Conservation (phyloP, 2,113 vertebrate genomes). For the Calonectris borealis region DNA sequence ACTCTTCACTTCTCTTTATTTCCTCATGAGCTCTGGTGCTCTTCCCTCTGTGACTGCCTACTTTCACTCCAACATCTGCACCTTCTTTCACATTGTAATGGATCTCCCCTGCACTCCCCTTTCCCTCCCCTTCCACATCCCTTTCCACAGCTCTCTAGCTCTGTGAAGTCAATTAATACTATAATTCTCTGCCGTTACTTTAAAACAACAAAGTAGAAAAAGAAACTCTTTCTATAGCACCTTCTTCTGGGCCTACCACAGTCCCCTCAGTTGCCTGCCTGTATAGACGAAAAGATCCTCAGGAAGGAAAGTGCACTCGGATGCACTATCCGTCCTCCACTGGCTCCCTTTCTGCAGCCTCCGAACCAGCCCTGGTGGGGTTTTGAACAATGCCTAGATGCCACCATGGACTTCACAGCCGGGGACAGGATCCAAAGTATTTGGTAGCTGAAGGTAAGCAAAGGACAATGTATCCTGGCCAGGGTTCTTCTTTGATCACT, state of each 20-base stretch:
- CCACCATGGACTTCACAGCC: background rate
- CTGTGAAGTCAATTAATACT: background rate
- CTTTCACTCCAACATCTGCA: background rate
- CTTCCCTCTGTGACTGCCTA: background rate
- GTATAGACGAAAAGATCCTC: background rate
- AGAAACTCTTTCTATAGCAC: background rate
- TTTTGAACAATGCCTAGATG: background rate
- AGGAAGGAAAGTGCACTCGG: background rate
- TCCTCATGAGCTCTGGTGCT: background rate
- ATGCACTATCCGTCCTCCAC: background rate
- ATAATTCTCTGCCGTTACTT: background rate
- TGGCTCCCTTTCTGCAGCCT: background rate
- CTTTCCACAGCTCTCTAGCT: background rate
- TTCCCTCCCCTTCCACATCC: background rate
- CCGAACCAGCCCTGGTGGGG: background rate
- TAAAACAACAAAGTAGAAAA: background rate
- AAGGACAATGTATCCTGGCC: background rate
- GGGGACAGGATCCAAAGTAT: background rate
- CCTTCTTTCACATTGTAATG: background rate
- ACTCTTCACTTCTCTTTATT: background rate
- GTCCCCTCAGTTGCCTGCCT: background rate
- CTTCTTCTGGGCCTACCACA: background rate
- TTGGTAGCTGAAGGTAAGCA: background rate
- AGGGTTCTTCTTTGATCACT: background rate
- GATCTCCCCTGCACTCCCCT: background rate